Base-by-base conservation (phyloP, 2,113 vertebrate genomes). In the Psilopogon haemacephalus region DNA sequence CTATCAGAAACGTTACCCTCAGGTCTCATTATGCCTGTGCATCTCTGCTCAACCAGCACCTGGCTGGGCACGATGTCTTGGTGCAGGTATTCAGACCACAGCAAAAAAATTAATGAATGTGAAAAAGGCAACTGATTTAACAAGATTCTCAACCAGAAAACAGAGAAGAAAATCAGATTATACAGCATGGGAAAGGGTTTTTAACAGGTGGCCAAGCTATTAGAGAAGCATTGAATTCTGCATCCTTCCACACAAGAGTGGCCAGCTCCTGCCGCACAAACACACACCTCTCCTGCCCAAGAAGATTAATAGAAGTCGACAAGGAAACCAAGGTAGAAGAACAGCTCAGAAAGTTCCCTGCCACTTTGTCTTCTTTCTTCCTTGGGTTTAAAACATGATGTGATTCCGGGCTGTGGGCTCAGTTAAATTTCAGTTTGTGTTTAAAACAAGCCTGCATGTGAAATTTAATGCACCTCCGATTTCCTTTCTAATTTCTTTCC, bases 401-500 rank as follows among this genome's bases (percentile, higher is more conserved):
- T 16, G 63, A 58, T 84, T 71, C 38, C 32, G 59, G 65, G 48
- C 54, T 59, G 32, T 2, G 28, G 40, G 38, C 58, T 92, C 73
- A 26, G 56, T 79, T 68, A 65, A 30, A 37, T 54, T 85, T 83
- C 64, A 50, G 89, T 55, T 79, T 83, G 50, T 54, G 30, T 80
- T 88, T 89, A 74, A 92, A 77, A 68, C 5, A 10, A 88, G 71
- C 58, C 56, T 8, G 8, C 46, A 20, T 1, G 7, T 55, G 93
- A 88, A 91, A 94, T 78, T 54, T 74, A 77, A 84, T 18, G 75
- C 81, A 77, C 82, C 65, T 91, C 75, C 77, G 56, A 73, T 80
- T 89, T 93, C 86, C 69, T 67, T 88, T 86, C 63, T 84, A 42
- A 63, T 94, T 85, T 87, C 89, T 89, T 87, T 75, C 78, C 68